phyloP scores from a whole-genome alignment of 2,797 vertebrate genomes.

The Bradypodion ventrale region DNA sequence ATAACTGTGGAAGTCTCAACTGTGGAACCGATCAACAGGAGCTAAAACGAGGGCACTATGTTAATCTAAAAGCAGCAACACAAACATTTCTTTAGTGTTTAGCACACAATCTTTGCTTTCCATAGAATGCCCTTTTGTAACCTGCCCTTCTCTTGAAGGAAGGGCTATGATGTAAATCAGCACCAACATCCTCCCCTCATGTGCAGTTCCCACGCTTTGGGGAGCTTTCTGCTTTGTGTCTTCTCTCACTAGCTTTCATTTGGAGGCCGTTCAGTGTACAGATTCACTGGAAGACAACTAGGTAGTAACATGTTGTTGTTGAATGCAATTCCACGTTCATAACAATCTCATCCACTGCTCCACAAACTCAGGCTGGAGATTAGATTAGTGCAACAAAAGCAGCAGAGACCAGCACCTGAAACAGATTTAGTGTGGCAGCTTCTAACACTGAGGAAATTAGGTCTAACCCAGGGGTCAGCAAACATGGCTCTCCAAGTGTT shows the following conservation, averaged over 20 bases:
- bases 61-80: slow-evolving; percentile 62
- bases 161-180: slow-evolving; percentile 60
- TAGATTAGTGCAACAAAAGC: background rate
- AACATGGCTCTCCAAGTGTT: too few species aligned
- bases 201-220: slow-evolving; percentile 62
- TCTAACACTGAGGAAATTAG: background rate
- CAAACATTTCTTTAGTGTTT: slow-evolving; percentile 58
- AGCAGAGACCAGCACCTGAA: background rate
- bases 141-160: slow-evolving; percentile 38
- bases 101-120: slow-evolving; percentile 48
- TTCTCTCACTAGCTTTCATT: slow-evolving; percentile 11
- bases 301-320: background rate
- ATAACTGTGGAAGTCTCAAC: slow-evolving; percentile 40
- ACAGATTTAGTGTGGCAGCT: background rate
- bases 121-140: slow-evolving; percentile 65
- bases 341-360: background rate
- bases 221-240: slow-evolving; percentile 13
- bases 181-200: slow-evolving; percentile 49
- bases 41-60: slow-evolving; percentile 41
- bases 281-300: background rate
- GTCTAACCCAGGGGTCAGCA: too few species aligned
- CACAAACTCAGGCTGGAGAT: too few species aligned
- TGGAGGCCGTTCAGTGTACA: slow-evolving; percentile 14
- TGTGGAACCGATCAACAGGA: slow-evolving; percentile 32
- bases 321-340: background rate